Evolutionary conservation across 2,797 vertebrate species (phyloP).

Genomic region (Tamandua tetradactyla): DNA sequence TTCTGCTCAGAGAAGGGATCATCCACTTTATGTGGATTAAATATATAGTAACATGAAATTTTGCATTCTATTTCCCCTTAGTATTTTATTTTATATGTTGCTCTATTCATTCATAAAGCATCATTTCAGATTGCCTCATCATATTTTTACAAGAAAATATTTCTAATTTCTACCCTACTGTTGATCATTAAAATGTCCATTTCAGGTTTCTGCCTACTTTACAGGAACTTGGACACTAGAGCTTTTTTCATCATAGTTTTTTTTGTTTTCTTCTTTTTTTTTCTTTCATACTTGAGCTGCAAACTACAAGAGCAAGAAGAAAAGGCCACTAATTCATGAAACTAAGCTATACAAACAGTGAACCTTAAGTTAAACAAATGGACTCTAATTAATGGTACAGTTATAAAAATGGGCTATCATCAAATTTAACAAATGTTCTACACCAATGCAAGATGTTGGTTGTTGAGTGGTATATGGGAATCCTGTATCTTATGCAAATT

Average conservation of each 20-base stretch:
- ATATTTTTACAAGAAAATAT: neutral
- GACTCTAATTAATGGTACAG: too few relatives aligned
- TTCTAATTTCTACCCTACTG: neutral
- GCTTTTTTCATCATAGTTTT: neutral
- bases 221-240: too few relatives aligned
- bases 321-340: neutral
- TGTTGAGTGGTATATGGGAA: too few relatives aligned
- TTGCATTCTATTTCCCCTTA: neutral
- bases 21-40: neutral
- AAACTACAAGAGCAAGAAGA: neutral
- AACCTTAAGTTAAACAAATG: too few relatives aligned
- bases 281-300: neutral
- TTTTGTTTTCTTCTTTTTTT: neutral
- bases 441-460: too few relatives aligned
- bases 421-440: too few relatives aligned
- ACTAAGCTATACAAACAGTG: too few relatives aligned
- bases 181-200: neutral
- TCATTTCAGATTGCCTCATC: neutral
- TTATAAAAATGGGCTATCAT: too few relatives aligned
- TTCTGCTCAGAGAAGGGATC: neutral
- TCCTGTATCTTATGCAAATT: too few relatives aligned
- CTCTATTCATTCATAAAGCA: neutral
- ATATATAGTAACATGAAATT: neutral
- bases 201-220: neutral
- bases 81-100: neutral